Percentiles rank a stretch among this genome's conserved stretches.
phyloP scores from a whole-genome alignment of 1,140 invertebrate species.

The Drosophila navojoa region DNA sequence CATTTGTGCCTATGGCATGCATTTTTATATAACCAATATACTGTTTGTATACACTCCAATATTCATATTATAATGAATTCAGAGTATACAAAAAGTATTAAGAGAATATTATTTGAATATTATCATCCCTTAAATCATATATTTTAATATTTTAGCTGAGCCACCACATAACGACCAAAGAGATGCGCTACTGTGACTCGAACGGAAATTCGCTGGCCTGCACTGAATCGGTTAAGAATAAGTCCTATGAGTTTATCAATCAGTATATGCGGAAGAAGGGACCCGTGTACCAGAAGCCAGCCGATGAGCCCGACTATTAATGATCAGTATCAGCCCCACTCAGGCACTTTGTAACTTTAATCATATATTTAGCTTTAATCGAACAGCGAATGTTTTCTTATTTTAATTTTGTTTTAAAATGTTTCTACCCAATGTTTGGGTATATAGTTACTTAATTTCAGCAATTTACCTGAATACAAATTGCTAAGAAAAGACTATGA shows the following conservation, averaged over 20 bases:
- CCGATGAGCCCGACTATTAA: slow-evolving; percentile 59
- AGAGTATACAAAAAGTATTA: no score
- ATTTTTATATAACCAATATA: no score
- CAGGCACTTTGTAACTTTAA: neutral
- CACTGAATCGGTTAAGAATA: slow-evolving; percentile 96
- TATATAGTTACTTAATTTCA: neutral
- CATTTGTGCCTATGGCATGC: no score
- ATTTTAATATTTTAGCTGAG: slow-evolving; percentile 90
- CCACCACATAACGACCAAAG: slow-evolving; percentile 98
- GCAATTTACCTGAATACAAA: neutral
- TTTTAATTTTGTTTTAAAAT: slow-evolving; percentile 2
- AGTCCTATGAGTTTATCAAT: slow-evolving; percentile 96
- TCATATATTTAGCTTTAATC: neutral
- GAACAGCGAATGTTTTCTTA: slow-evolving; percentile 1
- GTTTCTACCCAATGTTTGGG: slow-evolving; percentile 1
- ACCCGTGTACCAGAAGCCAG: slow-evolving; percentile 67
- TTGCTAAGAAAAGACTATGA: neutral
- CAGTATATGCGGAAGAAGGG: slow-evolving; percentile 98
- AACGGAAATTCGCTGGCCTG: slow-evolving; percentile 91
- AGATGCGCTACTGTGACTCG: slow-evolving; percentile 95
- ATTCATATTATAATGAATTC: no score
- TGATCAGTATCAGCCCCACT: neutral
- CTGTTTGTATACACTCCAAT: no score
- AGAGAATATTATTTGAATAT: no score
- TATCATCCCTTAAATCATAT: neutral